These are phyloP conservation scores for Etheostoma cragini DNA, from an alignment of 2,113 vertebrate genomes.

Conservation along the genomic window DNA sequence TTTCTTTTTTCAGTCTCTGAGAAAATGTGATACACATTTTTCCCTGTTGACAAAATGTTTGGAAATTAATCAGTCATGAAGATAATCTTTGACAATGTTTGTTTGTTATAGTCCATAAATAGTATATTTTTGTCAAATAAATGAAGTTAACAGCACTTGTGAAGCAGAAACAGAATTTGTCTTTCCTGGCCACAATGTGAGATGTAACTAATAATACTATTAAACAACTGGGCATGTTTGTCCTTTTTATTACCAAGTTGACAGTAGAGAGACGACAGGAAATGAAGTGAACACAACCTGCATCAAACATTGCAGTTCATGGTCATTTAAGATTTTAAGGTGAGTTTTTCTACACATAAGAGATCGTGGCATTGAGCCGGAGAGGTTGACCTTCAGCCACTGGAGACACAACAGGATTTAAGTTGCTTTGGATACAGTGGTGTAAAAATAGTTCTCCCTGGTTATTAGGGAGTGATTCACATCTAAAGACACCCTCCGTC, in stretches of 20 bases:
- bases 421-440: conserved; percentile 4
- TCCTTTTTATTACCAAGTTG: background rate
- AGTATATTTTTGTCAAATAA: background rate
- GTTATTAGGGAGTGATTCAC: background rate
- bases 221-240: too few relatives aligned
- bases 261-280: background rate
- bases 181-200: background rate
- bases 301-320: background rate
- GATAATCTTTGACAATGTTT: background rate
- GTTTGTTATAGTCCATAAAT: background rate
- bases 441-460: conserved; percentile 6
- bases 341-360: background rate
- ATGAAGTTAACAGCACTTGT: background rate
- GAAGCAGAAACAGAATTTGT: background rate
- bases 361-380: background rate
- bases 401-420: background rate
- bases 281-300: background rate
- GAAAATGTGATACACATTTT: background rate
- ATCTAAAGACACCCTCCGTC: conserved; percentile 12
- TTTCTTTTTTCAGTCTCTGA: background rate
- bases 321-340: background rate
- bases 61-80: background rate
- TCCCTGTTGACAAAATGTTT: background rate
- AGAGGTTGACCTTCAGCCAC: background rate
- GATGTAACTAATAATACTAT: too few relatives aligned